These are phyloP conservation scores for Dendroctonus valens DNA, from an alignment of 1,140 invertebrate genomes.

Conservation along the genomic window DNA sequence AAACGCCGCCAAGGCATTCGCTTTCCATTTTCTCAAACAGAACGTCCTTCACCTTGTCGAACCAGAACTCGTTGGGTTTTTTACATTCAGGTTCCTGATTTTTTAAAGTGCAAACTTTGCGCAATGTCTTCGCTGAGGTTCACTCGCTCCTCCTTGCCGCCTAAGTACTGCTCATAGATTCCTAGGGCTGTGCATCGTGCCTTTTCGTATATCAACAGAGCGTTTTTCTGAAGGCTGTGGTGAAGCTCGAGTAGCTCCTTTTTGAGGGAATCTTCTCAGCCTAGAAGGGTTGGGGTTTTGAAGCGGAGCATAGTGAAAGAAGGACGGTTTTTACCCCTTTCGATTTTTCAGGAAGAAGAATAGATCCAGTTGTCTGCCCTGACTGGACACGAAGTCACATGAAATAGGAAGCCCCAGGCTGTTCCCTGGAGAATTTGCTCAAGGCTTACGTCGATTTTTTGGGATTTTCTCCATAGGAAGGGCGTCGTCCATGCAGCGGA, in stretches of 20 bases:
- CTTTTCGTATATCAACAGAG: slow-evolving; percentile 55
- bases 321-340: slow-evolving; percentile 55
- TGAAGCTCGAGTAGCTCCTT: slow-evolving; percentile 67
- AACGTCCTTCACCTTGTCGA: slow-evolving; percentile 78
- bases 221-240: slow-evolving; percentile 50
- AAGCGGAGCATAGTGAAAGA: too few relatives aligned
- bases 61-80: slow-evolving; percentile 69
- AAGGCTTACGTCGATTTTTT: slow-evolving; percentile 67
- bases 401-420: slow-evolving; percentile 79
- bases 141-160: slow-evolving; percentile 68
- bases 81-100: slow-evolving; percentile 62
- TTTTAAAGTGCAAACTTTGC: slow-evolving; percentile 63
- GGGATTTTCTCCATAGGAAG: slow-evolving; percentile 53
- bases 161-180: slow-evolving; percentile 82
- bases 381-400: slow-evolving; percentile 76
- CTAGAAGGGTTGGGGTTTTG: slow-evolving; percentile 48
- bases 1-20: slow-evolving; percentile 69
- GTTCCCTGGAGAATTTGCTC: slow-evolving; percentile 79
- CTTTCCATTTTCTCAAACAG: slow-evolving; percentile 67
- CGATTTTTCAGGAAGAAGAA: slow-evolving; percentile 83
- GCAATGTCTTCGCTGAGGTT: slow-evolving; percentile 65
- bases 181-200: slow-evolving; percentile 73
- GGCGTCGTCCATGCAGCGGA: slow-evolving; percentile 39
- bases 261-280: slow-evolving; percentile 74
- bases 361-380: slow-evolving; percentile 73